These are phyloP conservation scores for Rhagonycha lutea DNA, from an alignment of 2,888 invertebrate species.

Conservation along the genomic window DNA sequence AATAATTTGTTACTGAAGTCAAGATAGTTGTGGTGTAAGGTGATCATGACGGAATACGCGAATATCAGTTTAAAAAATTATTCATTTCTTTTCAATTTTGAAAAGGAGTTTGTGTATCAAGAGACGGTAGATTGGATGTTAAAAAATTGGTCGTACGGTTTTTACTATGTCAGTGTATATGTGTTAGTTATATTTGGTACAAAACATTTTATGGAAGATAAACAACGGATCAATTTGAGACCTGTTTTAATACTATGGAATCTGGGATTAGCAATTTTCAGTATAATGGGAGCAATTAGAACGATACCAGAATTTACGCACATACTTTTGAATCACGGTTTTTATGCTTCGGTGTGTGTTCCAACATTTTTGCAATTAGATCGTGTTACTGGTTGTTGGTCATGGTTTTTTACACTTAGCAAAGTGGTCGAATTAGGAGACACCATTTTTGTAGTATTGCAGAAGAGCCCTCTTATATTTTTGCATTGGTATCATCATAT, in stretches of 20 bases:
- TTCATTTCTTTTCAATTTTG: slow-evolving; percentile 93
- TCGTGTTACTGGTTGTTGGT: slow-evolving; percentile 96
- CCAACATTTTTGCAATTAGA: slow-evolving; percentile 92
- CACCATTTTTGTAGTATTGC: slow-evolving; percentile 90
- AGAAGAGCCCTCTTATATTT: slow-evolving; percentile 92
- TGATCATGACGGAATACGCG: slow-evolving; percentile 54
- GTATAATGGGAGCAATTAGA: slow-evolving; percentile 89
- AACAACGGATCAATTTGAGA: slow-evolving; percentile 87
- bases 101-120: slow-evolving; percentile 89
- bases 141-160: slow-evolving; percentile 92
- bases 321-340: slow-evolving; percentile 85
- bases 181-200: slow-evolving; percentile 93
- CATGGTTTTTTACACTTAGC: slow-evolving; percentile 94
- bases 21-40: not conserved
- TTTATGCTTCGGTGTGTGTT: slow-evolving; percentile 95
- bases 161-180: slow-evolving; percentile 85
- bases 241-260: slow-evolving; percentile 92
- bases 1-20: not conserved
- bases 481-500: slow-evolving; percentile 98
- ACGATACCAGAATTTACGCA: slow-evolving; percentile 92
- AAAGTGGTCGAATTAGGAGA: slow-evolving; percentile 96
- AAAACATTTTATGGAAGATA: slow-evolving; percentile 89
- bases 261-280: slow-evolving; percentile 88
- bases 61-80: slow-evolving; percentile 82
- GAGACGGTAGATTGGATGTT: slow-evolving; percentile 93